Evolutionary conservation across 2,888 invertebrate genomes (phyloP).

Genomic region (Zele albiditarsus): DNA sequence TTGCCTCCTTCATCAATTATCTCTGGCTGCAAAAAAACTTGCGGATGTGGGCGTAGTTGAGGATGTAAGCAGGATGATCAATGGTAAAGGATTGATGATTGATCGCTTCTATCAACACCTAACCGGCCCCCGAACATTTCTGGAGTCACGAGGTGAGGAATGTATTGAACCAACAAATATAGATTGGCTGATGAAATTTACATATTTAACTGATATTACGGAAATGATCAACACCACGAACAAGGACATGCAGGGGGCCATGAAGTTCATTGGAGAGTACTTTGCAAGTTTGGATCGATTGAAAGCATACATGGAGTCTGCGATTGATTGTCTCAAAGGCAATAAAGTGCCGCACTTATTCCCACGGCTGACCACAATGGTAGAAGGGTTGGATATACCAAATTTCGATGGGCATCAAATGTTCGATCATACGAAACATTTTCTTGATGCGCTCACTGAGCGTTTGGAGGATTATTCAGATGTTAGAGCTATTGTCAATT

Average conservation of each 20-base stretch:
- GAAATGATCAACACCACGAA: too few species aligned
- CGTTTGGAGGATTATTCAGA: too few species aligned
- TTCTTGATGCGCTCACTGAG: too few species aligned
- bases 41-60: not conserved
- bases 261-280: too few species aligned
- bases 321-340: not conserved
- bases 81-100: slow-evolving; percentile 11
- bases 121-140: not conserved
- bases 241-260: too few species aligned
- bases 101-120: too few species aligned
- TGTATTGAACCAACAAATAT: not conserved
- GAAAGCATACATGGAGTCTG: not conserved
- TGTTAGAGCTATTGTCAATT: too few species aligned
- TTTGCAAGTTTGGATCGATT: too few species aligned
- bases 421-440: too few species aligned
- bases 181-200: too few species aligned
- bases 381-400: not conserved
- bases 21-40: not conserved
- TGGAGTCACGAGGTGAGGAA: not conserved
- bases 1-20: too few species aligned
- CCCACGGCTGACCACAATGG: not conserved
- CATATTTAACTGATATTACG: too few species aligned
- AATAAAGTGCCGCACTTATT: not conserved
- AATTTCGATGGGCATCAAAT: not conserved
- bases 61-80: not conserved